Evolutionary conservation across 2,888 invertebrate genomes (phyloP).

Genomic region (Dolomedes plantarius): DNA sequence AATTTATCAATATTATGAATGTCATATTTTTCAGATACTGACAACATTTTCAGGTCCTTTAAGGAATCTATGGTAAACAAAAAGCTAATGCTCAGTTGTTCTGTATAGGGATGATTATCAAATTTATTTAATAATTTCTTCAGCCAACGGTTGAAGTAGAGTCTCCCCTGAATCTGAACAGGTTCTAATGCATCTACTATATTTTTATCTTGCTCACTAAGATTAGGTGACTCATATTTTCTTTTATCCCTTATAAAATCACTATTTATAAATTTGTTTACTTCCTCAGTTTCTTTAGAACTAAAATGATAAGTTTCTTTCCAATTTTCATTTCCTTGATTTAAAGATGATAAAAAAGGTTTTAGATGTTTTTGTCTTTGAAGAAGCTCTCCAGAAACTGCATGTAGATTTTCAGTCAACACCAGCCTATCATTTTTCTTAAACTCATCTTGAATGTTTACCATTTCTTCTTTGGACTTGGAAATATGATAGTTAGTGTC

Average conservation of each 20-base stretch:
- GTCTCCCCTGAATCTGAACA: not conserved
- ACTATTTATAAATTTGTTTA: too few species aligned
- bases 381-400: too few species aligned
- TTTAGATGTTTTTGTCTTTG: not conserved
- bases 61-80: not conserved
- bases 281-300: not conserved
- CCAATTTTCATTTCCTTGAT: not conserved
- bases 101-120: not conserved
- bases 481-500: too few species aligned
- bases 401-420: too few species aligned
- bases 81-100: conserved; percentile 8
- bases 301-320: not conserved
- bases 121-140: not conserved
- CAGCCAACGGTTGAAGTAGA: not conserved
- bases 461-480: too few species aligned
- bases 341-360: not conserved
- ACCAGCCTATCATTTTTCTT: too few species aligned
- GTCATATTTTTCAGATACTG: conserved; percentile 21
- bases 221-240: too few species aligned
- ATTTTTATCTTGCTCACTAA: not conserved
- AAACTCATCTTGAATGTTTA: too few species aligned
- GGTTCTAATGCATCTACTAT: not conserved
- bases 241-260: too few species aligned
- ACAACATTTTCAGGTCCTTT: conserved; percentile 13
- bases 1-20: conserved; percentile 24